Evolutionary conservation across 1,140 invertebrate genomes (phyloP).

Genomic region (Polypedilum pembai): DNA sequence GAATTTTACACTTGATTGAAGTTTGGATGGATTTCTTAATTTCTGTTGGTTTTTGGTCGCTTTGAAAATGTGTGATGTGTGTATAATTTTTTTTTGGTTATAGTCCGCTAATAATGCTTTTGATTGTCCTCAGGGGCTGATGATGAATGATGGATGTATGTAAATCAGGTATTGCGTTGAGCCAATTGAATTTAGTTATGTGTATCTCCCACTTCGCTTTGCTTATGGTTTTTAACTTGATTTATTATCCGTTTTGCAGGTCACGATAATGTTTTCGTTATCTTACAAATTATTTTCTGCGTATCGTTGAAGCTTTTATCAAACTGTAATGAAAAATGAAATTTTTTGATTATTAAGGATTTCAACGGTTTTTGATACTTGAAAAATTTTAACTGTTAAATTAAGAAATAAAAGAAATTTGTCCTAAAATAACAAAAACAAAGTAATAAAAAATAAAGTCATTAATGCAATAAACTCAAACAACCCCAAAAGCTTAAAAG

Average conservation of each 20-base stretch:
- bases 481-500: no score
- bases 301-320: not conserved
- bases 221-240: not conserved
- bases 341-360: no score
- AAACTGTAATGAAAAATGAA: no score
- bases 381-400: no score
- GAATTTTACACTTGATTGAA: not conserved
- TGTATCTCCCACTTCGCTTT: not conserved
- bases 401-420: no score
- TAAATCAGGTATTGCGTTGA: conserved; percentile 24
- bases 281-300: not conserved
- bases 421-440: no score
- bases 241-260: conserved; percentile 11
- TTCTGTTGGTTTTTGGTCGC: not conserved
- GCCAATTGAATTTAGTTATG: not conserved
- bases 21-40: conserved; percentile 20
- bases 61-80: not conserved
- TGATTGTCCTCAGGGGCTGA: conserved; percentile 12
- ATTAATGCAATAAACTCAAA: no score
- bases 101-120: not conserved
- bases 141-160: conserved; percentile 10
- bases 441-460: no score
- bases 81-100: not conserved
- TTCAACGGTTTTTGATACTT: no score
- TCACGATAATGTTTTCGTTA: not conserved